phyloP scores from a whole-genome alignment of 2,888 invertebrate species.

The Proisotoma minuta region DNA sequence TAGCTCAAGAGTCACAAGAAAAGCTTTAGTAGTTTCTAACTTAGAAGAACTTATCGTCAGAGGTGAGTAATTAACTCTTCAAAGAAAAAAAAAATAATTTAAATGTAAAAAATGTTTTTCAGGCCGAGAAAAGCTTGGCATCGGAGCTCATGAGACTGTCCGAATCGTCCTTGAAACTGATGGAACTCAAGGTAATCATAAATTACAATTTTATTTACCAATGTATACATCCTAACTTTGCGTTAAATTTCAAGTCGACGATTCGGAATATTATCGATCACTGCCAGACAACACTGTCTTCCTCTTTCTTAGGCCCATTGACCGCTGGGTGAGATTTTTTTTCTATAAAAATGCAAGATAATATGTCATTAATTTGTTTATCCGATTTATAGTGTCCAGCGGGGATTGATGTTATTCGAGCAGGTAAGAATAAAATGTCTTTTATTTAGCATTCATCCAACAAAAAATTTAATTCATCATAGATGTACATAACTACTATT shows the following conservation, averaged over 20 bases:
- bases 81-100: neutral
- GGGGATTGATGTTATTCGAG: conserved; percentile 89
- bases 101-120: neutral
- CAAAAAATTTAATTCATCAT: too few species aligned
- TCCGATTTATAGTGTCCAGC: too few species aligned
- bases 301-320: conserved; percentile 79
- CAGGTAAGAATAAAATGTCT: conserved; percentile 61
- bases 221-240: conserved; percentile 1
- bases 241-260: conserved; percentile 27
- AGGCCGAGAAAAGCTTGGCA: conserved; percentile 86
- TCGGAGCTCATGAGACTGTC: conserved; percentile 79
- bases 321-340: too few species aligned
- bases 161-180: conserved; percentile 88
- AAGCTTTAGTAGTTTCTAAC: conserved; percentile 85
- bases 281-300: conserved; percentile 86
- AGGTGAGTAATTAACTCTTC: conserved; percentile 57
- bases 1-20: conserved; percentile 86
- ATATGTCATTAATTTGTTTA: too few species aligned
- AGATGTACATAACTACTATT: neutral
- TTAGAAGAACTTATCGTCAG: conserved; percentile 80
- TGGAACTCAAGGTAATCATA: conserved; percentile 74
- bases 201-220: conserved; percentile 4
- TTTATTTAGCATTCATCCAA: neutral
- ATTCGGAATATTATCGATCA: conserved; percentile 66
- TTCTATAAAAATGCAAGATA: too few species aligned